These are phyloP conservation scores for Leucoraja ocellata DNA, from an alignment of 2,797 vertebrate genomes.

Conservation along the genomic window DNA sequence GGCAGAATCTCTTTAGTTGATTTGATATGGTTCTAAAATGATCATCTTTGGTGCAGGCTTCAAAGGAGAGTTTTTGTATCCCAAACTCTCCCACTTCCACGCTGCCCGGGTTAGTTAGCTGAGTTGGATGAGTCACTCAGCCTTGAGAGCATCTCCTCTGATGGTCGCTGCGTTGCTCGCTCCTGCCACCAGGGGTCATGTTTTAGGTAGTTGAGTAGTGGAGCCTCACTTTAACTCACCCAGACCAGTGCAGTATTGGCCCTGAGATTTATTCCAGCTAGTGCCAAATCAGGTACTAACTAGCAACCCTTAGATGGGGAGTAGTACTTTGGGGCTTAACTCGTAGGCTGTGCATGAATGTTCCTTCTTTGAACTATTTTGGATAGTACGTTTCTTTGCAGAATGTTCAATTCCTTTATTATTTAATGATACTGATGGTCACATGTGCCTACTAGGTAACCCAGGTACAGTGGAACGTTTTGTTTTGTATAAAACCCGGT, in stretches of 20 bases:
- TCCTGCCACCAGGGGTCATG: neutral
- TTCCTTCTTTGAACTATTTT: neutral
- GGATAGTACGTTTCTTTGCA: neutral
- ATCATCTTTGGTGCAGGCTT: neutral
- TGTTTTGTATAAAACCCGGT: too few species aligned
- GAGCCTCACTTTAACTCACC: neutral
- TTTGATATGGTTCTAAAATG: neutral
- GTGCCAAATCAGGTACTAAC: neutral
- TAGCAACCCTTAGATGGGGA: neutral
- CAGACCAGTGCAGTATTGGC: neutral
- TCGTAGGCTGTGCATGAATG: neutral
- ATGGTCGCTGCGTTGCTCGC: neutral
- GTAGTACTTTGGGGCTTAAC: neutral
- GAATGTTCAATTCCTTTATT: neutral
- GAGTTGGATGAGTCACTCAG: neutral
- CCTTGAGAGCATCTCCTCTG: neutral
- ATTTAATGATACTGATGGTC: neutral
- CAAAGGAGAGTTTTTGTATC: neutral
- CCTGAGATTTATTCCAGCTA: neutral
- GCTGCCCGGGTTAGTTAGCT: neutral
- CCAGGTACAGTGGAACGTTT: too few species aligned
- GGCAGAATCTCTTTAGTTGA: neutral
- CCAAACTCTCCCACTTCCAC: neutral
- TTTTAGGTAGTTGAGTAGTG: neutral
- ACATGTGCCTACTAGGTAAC: too few species aligned